Base-by-base conservation (phyloP, 92 coral and sea anemone genomes). In the Siderastrea radians region DNA sequence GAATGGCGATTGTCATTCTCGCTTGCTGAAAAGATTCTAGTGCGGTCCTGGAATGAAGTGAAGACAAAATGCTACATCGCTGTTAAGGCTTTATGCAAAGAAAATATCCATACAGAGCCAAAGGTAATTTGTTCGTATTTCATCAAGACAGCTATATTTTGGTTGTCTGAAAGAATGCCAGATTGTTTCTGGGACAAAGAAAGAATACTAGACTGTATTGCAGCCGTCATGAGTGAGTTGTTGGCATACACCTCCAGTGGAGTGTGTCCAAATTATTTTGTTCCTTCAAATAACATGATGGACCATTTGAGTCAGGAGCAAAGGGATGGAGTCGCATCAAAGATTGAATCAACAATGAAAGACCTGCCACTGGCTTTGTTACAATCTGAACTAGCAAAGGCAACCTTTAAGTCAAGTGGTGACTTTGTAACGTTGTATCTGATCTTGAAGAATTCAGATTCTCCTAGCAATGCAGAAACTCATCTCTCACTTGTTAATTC, bases 101-200 rank as follows among this genome's bases (percentile, higher is more conserved):
- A 78, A 63, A 78, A 58, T 45, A 47, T 78, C 47, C n/a, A 14
- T 49, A 14, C 70, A 58, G 68, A 58, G 54, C 82, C 82, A 47
- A 78, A 58, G 47, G 71, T 78, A 45, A 78, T 78, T 63, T 78
- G 82, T 44, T 78, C 82, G 19, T 78, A 78, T 63, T 78, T 57
- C 57, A 78, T 78, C 5, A 78, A 78, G 26, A 78, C 82, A 47
- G 82, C 68, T 13, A 78, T 78, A n/a, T 78, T 78, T 63, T 78
- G 82, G 82, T 49, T 78, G 51, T 78, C 82, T 38, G 82, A 78
- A 78, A 78, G 46, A 47, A 14, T 78, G 9, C 82, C 82, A 2
- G 82, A 78, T 7, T 38, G 51, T 58, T 58, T 55, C 45, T 78
- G 82, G 78, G 62, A 74, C 3, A 60, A 74, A n/a, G 13, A 26